Base-by-base conservation (phyloP, 2,797 vertebrate species). In the Simalia tracyae region DNA sequence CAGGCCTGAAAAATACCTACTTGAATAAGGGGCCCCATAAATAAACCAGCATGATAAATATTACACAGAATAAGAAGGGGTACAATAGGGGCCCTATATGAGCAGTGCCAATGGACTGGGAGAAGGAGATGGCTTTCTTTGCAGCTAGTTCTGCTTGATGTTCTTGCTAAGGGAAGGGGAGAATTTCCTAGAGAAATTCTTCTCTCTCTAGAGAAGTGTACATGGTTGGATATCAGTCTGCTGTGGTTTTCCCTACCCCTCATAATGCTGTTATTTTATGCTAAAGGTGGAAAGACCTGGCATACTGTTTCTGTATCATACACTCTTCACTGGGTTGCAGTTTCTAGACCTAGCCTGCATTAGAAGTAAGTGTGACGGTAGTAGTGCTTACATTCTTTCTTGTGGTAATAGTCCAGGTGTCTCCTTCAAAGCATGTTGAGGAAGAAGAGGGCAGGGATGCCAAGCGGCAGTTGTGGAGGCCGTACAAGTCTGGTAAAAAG, bases 1-100 rank as follows among this genome's bases (percentile, higher is more conserved):
- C 97, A 97, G 97, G 96, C 97, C 98, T 97, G 97, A 98, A 98
- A 98, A 98, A 97, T 97, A 97, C 97, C 97, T 98, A 98, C 97
- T 96, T 94, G 60, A 96, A 91, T 95, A 72, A 96, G 96, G 95
- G 95, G 95, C 87, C 96, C 97, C 98, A 97, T 98, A 98, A 98
- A 97, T 98, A 98, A 98, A 97, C 97, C 97, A 96, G 97, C 8
- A 91, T 97, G 97, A 98, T 97, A 97, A 97, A 97, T 97, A 97
- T 98, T 96, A 97, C 96, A 96, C 95, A 7, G 96, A 97, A 97
- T 97, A 96, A 97, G 96, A 97, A 96, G 97, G 95, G 97, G 96
- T 97, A 94, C 95, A 97, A 96, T 95, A 72, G 92, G 93, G 91
- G 95, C 94, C 95, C 95, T 86, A 94, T 96, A 90, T 0, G 1